A percentile compares a stretch with the other conserved stretches of the same genome.
Evolutionary conservation across 2,797 vertebrate genomes (phyloP).

Genomic region (Takifugu rubripes): DNA sequence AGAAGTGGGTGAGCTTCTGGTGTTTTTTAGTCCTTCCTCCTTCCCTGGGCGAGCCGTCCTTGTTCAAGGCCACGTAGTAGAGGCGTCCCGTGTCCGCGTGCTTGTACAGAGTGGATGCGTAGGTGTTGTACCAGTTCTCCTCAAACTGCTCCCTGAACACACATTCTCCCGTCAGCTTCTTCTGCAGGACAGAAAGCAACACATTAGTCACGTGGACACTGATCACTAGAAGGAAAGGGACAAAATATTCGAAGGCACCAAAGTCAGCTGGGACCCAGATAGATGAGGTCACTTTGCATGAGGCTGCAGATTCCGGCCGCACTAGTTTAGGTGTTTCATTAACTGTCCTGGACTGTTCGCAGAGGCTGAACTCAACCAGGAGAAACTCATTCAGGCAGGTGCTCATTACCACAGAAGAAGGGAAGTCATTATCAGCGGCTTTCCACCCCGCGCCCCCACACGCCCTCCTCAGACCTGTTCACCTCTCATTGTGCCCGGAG

Average conservation of each 20-base stretch:
- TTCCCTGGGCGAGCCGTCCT: conserved; percentile 95
- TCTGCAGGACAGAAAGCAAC: conserved; percentile 75
- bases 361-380: conserved; percentile 36
- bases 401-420: conserved; percentile 56
- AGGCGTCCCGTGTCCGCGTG: conserved; percentile 90
- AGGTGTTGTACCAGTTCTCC: conserved; percentile 99
- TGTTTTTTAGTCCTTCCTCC: conserved; percentile 97
- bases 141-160: conserved; percentile 99
- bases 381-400: conserved; percentile 58
- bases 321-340: conserved; percentile 8
- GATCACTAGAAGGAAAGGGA: background rate
- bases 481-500: conserved; percentile 56
- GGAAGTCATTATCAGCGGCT: conserved; percentile 56
- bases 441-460: conserved; percentile 50
- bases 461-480: conserved; percentile 59
- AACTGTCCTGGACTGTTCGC: conserved; percentile 2
- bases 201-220: conserved; percentile 4
- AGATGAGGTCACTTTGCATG: conserved; percentile 1
- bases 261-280: conserved; percentile 2
- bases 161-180: conserved; percentile 94
- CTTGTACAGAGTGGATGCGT: conserved; percentile 94
- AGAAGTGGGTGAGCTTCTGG: conserved; percentile 97
- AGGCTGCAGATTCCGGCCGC: conserved; percentile 2
- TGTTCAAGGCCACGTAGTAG: conserved; percentile 97
- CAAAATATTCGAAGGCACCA: background rate